Evolutionary conservation across 1,140 invertebrate genomes (phyloP).

Genomic region (Drosophila nebulosa): DNA sequence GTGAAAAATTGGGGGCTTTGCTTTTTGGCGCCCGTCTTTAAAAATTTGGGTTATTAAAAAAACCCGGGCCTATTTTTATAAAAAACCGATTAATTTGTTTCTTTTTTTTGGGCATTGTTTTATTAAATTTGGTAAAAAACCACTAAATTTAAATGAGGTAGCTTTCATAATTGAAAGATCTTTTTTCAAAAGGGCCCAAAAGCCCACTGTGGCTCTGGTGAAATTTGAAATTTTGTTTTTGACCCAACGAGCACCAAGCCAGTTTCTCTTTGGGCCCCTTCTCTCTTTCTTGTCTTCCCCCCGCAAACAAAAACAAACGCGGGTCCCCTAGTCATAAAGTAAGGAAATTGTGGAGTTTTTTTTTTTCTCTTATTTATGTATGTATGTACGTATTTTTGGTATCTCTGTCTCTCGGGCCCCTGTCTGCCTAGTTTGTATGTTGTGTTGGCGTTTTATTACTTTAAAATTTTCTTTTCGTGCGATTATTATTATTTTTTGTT

Average conservation of each 20-base stretch:
- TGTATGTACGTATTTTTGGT: not conserved
- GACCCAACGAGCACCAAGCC: slow-evolving; percentile 1
- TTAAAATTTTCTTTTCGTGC: slow-evolving; percentile 38
- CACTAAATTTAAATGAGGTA: not conserved
- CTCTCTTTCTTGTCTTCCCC: not conserved
- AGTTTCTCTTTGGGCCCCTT: not conserved
- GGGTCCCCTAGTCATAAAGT: slow-evolving; percentile 3
- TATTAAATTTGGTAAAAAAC: too few species aligned
- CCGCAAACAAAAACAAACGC: slow-evolving; percentile 1
- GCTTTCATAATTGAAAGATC: not conserved
- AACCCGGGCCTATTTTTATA: too few species aligned
- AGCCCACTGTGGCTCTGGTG: not conserved
- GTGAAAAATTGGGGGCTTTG: too few species aligned
- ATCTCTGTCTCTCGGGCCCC: not conserved
- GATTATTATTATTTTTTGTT: slow-evolving; percentile 37
- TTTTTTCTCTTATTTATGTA: slow-evolving; percentile 10
- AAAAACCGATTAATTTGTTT: too few species aligned
- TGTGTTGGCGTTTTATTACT: slow-evolving; percentile 47
- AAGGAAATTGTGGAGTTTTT: slow-evolving; percentile 4
- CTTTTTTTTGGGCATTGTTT: too few species aligned
- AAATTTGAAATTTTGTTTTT: not conserved
- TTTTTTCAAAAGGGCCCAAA: too few species aligned
- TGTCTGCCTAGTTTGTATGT: not conserved
- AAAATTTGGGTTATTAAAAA: too few species aligned
- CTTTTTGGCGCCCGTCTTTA: too few species aligned